Evolutionary conservation across 2,888 invertebrate genomes (phyloP).

Genomic region (Hemistola chrysoprasaria): DNA sequence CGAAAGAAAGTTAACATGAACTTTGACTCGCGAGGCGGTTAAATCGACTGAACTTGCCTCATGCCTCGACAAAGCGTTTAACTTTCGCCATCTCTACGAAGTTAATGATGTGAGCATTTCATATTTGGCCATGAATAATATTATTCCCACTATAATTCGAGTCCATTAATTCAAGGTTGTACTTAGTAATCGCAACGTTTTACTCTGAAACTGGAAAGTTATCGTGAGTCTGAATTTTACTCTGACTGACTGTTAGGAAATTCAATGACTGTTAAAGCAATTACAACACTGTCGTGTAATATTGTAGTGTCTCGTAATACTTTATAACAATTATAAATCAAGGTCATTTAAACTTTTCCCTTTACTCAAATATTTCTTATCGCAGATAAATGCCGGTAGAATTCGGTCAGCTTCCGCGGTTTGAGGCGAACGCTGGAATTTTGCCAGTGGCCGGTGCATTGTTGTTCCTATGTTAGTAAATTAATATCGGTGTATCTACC

Average conservation of each 20-base stretch:
- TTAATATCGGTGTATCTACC: conserved; percentile 65
- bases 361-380: conserved; percentile 47
- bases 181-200: background rate
- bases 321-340: too few relatives aligned
- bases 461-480: conserved; percentile 66
- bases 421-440: conserved; percentile 53
- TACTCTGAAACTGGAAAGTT: too few relatives aligned
- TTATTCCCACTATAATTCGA: conserved; percentile 17
- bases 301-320: too few relatives aligned
- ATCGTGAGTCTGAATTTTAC: too few relatives aligned
- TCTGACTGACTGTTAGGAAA: too few relatives aligned
- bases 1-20: conserved; percentile 45
- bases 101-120: conserved; percentile 35
- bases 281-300: too few relatives aligned
- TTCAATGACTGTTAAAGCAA: too few relatives aligned
- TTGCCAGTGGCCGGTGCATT: conserved; percentile 65
- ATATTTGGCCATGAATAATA: conserved; percentile 30
- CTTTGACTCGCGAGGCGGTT: conserved; percentile 27
- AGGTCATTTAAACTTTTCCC: conserved; percentile 26
- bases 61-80: conserved; percentile 33
- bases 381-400: conserved; percentile 51
- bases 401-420: conserved; percentile 40
- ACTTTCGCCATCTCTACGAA: conserved; percentile 36
- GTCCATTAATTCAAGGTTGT: conserved; percentile 12
- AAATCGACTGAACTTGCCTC: conserved; percentile 30